Evolutionary conservation across 2,888 invertebrate species (phyloP).

Genomic region (Spodoptera exigua): DNA sequence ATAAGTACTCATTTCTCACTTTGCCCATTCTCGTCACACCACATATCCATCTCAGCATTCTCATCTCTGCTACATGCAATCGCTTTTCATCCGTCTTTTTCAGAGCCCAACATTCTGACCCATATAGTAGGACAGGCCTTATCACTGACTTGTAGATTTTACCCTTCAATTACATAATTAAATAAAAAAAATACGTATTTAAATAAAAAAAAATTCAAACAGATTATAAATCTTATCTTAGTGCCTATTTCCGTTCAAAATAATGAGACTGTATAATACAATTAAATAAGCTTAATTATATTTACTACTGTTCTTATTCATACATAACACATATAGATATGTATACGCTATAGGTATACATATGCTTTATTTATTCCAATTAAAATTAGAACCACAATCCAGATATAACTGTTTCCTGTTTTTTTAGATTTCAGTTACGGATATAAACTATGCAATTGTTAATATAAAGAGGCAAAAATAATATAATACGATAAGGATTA

Average conservation of each 20-base stretch:
- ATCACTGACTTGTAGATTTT: too few relatives aligned
- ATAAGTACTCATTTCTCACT: too few relatives aligned
- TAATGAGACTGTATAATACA: slow-evolving; percentile 24
- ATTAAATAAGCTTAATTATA: slow-evolving; percentile 10
- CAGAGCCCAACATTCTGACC: too few relatives aligned
- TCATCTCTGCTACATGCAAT: too few relatives aligned
- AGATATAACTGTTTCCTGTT: slow-evolving; percentile 40
- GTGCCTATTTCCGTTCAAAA: slow-evolving; percentile 2
- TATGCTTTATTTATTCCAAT: slow-evolving; percentile 30
- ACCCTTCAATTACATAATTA: too few relatives aligned
- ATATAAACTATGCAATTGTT: slow-evolving; percentile 16
- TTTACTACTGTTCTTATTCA: slow-evolving; percentile 32
- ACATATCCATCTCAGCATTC: too few relatives aligned
- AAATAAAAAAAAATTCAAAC: background rate
- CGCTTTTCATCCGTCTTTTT: too few relatives aligned
- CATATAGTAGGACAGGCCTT: too few relatives aligned
- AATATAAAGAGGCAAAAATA: slow-evolving; percentile 18
- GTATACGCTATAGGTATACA: too few relatives aligned
- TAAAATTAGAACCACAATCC: slow-evolving; percentile 29
- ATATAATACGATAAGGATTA: background rate
- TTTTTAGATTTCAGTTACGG: slow-evolving; percentile 26
- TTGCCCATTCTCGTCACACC: too few relatives aligned
- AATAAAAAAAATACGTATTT: background rate
- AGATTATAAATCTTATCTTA: background rate
- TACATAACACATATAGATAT: slow-evolving; percentile 20